Evolutionary conservation across 2,113 vertebrate species (phyloP).

Genomic region (Ivindomyrus marchei): DNA sequence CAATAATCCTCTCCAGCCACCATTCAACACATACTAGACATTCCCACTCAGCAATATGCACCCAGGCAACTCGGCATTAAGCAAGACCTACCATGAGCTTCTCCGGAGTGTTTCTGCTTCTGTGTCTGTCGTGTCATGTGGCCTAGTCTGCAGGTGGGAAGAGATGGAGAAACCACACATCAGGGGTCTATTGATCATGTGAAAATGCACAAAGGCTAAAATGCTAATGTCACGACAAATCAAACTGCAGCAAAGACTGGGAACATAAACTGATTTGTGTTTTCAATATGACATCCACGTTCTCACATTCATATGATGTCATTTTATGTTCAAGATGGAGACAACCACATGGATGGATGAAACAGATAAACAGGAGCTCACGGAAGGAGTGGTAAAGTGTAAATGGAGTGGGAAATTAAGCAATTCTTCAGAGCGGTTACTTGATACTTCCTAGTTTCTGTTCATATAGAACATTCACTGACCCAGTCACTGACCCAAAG

Average conservation of each 20-base stretch:
- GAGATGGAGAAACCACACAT: background rate
- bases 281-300: background rate
- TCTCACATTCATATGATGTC: background rate
- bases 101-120: slow-evolving; percentile 51
- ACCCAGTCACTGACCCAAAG: background rate
- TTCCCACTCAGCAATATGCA: background rate
- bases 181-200: background rate
- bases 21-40: background rate
- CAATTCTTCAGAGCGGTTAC: background rate
- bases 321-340: background rate
- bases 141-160: slow-evolving; percentile 45
- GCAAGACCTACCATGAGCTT: slow-evolving; percentile 55
- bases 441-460: background rate
- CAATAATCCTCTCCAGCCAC: background rate
- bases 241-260: background rate
- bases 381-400: background rate
- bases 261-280: background rate
- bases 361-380: background rate
- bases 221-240: background rate
- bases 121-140: slow-evolving; percentile 41
- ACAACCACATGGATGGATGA: background rate
- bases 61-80: background rate
- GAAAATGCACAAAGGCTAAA: background rate
- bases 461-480: background rate
- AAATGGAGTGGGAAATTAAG: background rate